Evolutionary conservation across 1,140 invertebrate species (phyloP).

Genomic region (Papilio xuthus): DNA sequence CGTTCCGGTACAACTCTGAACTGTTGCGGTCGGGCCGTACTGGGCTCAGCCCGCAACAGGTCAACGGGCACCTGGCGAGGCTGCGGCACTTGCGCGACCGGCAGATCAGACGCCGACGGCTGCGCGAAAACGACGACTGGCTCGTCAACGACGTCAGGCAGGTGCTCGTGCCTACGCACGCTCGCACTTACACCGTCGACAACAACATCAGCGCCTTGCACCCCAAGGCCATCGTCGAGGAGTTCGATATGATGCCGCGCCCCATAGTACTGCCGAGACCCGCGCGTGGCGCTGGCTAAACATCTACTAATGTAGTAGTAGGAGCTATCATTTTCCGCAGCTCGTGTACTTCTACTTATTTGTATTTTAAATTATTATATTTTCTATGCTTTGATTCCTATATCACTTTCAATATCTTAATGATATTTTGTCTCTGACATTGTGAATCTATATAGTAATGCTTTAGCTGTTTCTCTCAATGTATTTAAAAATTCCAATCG

Average conservation of each 20-base stretch:
- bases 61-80: conserved; percentile 69
- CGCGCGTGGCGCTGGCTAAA: conserved; percentile 58
- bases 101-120: conserved; percentile 62
- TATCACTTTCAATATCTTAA: neutral
- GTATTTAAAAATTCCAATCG: neutral
- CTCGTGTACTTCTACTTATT: neutral
- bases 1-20: conserved; percentile 72
- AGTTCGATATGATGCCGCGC: conserved; percentile 72
- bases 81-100: conserved; percentile 70
- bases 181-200: conserved; percentile 72
- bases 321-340: neutral
- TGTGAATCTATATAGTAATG: conserved; percentile 8
- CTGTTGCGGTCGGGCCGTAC: conserved; percentile 72
- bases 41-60: conserved; percentile 69
- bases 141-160: conserved; percentile 64
- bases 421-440: neutral
- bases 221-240: conserved; percentile 79
- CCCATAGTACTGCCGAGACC: conserved; percentile 53
- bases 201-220: conserved; percentile 79
- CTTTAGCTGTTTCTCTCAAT: conserved; percentile 7
- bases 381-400: conserved; percentile 21
- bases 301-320: neutral
- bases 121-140: conserved; percentile 62
- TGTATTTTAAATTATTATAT: neutral
- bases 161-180: conserved; percentile 65